These are phyloP conservation scores for Brachypterus glaber DNA, from an alignment of 2,888 invertebrate species.

Conservation along the genomic window DNA sequence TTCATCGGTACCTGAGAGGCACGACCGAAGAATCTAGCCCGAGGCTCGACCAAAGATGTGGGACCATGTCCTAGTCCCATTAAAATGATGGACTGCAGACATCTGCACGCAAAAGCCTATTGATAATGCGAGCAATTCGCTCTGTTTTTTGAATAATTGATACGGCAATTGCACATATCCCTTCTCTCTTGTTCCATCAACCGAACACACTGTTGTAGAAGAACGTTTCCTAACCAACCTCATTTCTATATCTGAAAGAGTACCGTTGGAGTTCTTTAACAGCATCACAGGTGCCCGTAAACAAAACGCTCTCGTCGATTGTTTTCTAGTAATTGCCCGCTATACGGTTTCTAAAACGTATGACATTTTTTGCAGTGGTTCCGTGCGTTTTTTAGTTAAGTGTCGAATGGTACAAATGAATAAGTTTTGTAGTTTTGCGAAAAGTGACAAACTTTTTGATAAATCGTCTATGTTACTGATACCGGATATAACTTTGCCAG, in stretches of 20 bases:
- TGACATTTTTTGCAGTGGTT: too few relatives aligned
- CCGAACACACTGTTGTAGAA: slow-evolving; percentile 30
- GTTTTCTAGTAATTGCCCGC: slow-evolving; percentile 12
- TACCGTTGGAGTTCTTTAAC: slow-evolving; percentile 30
- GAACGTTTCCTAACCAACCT: slow-evolving; percentile 33
- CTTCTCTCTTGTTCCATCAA: slow-evolving; percentile 26
- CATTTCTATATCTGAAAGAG: slow-evolving; percentile 33
- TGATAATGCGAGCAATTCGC: too few relatives aligned
- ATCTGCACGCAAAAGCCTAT: slow-evolving; percentile 5
- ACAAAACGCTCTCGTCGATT: slow-evolving; percentile 12
- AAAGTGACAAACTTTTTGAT: slow-evolving; percentile 29
- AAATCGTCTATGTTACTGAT: slow-evolving; percentile 31
- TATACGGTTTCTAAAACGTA: too few relatives aligned
- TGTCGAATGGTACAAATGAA: slow-evolving; percentile 22
- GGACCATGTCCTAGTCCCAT: slow-evolving; percentile 14
- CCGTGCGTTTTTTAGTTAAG: background rate
- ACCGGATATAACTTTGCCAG: slow-evolving; percentile 35
- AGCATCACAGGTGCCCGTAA: slow-evolving; percentile 27
- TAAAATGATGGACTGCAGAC: slow-evolving; percentile 8
- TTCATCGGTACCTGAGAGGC: too few relatives aligned
- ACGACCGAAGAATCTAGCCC: too few relatives aligned
- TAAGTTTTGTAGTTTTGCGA: slow-evolving; percentile 32
- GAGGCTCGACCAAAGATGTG: too few relatives aligned
- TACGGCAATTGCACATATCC: slow-evolving; percentile 24
- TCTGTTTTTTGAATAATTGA: slow-evolving; percentile 22